Conservation (phyloP, 1,140 invertebrate genomes). For the Anthonomus grandis region DNA sequence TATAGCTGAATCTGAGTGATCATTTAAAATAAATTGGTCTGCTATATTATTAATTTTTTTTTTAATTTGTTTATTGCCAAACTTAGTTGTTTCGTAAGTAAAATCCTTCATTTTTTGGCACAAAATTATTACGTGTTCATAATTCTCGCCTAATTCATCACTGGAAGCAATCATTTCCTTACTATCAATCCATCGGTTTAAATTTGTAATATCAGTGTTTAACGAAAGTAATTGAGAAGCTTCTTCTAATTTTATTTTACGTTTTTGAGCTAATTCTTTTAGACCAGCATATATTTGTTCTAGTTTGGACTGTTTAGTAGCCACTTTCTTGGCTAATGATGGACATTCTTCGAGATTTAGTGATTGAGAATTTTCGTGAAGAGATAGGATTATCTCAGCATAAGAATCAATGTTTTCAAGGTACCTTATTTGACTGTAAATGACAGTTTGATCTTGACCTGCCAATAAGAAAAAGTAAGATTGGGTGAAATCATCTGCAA, state of each 20-base stretch:
- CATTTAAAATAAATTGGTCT: constrained; percentile 89
- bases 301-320: constrained; percentile 94
- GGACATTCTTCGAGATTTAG: constrained; percentile 76
- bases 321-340: constrained; percentile 80
- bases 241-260: constrained; percentile 92
- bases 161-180: constrained; percentile 94
- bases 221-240: constrained; percentile 67
- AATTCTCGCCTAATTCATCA: constrained; percentile 98
- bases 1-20: constrained; percentile 95
- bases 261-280: constrained; percentile 93
- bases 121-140: constrained; percentile 93
- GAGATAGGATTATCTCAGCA: constrained; percentile 90
- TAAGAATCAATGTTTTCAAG: constrained; percentile 95
- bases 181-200: constrained; percentile 99
- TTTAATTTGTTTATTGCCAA: constrained; percentile 93
- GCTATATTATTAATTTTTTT: constrained; percentile 92
- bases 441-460: constrained; percentile 98
- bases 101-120: constrained; percentile 81
- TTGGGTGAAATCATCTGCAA: too few relatives aligned
- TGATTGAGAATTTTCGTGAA: constrained; percentile 91
- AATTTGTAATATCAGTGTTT: constrained; percentile 90
- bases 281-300: constrained; percentile 98
- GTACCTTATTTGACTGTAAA: constrained; percentile 98
- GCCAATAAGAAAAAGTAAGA: too few relatives aligned
- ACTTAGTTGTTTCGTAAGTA: constrained; percentile 92